Percentiles rank a stretch among this genome's conserved stretches.
These are phyloP conservation scores for Notiomystis cincta DNA, from an alignment of 2,113 vertebrate species.

Conservation along the genomic window DNA sequence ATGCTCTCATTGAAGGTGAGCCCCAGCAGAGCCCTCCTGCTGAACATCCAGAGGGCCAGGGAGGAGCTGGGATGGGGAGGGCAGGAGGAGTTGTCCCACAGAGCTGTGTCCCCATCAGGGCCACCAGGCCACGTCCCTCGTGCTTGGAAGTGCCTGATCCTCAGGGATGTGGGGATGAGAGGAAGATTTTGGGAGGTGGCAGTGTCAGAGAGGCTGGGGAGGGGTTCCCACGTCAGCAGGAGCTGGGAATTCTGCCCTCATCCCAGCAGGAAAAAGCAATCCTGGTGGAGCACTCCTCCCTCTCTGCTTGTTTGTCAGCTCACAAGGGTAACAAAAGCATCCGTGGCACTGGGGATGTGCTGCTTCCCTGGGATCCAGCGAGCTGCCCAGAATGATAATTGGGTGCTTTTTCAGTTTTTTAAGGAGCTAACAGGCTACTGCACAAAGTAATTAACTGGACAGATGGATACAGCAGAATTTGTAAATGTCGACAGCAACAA, in stretches of 20 bases:
- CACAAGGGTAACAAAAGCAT: not conserved
- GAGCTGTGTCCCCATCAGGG: not conserved
- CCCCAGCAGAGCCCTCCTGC: slow-evolving; percentile 11
- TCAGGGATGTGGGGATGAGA: not conserved
- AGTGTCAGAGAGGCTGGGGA: not conserved
- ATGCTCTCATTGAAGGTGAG: slow-evolving; percentile 71
- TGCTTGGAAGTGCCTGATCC: not conserved
- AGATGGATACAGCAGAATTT: slow-evolving; percentile 34
- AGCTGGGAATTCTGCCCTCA: not conserved
- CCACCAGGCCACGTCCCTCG: accelerated
- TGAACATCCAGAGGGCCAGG: not conserved
- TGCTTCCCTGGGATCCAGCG: not conserved
- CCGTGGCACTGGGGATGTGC: not conserved
- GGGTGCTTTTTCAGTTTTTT: not conserved
- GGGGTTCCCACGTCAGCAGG: not conserved
- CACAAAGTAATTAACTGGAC: slow-evolving; percentile 65
- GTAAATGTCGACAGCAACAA: slow-evolving; percentile 1
- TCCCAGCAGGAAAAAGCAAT: not conserved
- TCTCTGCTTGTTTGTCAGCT: not conserved
- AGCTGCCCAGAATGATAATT: slow-evolving; percentile 60
- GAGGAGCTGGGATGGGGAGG: not conserved
- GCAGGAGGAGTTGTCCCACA: not conserved
- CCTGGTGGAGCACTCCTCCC: not conserved
- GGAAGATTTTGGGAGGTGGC: not conserved
- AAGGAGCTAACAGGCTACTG: slow-evolving; percentile 31